These are phyloP conservation scores for Aphelinus atriplicis DNA, from an alignment of 1,140 invertebrate species.

Conservation along the genomic window DNA sequence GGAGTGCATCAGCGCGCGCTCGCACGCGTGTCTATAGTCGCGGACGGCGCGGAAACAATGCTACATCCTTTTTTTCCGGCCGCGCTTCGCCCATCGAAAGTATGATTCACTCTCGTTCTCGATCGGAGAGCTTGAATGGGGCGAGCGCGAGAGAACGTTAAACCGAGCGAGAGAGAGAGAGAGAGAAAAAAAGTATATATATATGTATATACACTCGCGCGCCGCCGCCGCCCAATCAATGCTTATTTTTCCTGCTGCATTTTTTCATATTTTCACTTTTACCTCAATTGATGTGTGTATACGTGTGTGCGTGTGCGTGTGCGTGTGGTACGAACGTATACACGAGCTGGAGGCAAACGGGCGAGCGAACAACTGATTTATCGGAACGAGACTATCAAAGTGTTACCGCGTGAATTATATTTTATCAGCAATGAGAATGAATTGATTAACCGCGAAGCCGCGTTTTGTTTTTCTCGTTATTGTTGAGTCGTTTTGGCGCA, in stretches of 20 bases:
- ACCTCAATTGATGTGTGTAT: slow-evolving; percentile 31
- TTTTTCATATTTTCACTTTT: slow-evolving; percentile 43
- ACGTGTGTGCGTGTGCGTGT: neutral
- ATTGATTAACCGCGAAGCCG: slow-evolving; percentile 30
- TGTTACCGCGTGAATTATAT: slow-evolving; percentile 31
- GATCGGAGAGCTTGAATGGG: slow-evolving; percentile 41
- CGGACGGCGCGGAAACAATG: slow-evolving; percentile 39
- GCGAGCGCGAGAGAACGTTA: too few relatives aligned
- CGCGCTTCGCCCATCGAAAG: slow-evolving; percentile 49
- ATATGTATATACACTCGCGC: neutral
- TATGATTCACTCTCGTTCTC: slow-evolving; percentile 57
- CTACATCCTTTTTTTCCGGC: slow-evolving; percentile 41
- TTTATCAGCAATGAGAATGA: slow-evolving; percentile 33
- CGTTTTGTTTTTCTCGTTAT: neutral
- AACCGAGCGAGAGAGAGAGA: neutral
- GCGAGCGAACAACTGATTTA: slow-evolving; percentile 25
- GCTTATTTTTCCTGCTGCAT: slow-evolving; percentile 41
- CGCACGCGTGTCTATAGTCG: neutral
- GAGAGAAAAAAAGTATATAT: slow-evolving; percentile 7
- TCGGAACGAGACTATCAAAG: slow-evolving; percentile 34
- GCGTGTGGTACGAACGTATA: neutral
- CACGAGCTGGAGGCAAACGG: neutral
- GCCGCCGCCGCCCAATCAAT: slow-evolving; percentile 28
- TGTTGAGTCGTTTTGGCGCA: neutral
- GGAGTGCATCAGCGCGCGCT: slow-evolving; percentile 18